Base-by-base conservation (phyloP, 2,113 vertebrate genomes). In the Oryctolagus cuniculus region DNA sequence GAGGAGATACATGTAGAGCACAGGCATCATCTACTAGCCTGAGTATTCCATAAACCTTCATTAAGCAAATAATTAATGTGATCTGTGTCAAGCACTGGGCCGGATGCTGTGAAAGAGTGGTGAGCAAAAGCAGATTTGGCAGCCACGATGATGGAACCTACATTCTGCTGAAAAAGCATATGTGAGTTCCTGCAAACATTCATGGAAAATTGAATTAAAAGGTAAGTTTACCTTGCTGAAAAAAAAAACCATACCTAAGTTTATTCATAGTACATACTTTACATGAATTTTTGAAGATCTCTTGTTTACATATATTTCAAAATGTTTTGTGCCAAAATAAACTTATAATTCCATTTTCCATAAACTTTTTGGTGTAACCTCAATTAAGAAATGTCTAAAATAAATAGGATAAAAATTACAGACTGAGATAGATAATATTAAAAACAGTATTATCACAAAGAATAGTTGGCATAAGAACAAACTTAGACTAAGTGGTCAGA, bases 371-470 rank as follows among this genome's bases (percentile, higher is more conserved):
- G 44, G 44, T 44, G 44, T 44, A 44, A 8, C 44, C 44, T 44
- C 44, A 44, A 44, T 44, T 44, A 44, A 44, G 6, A 44, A 44
- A 44, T 44, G 44, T 44, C 44, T 44, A 44, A 36, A 80, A 29
- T 38, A 92, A 92, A 80, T 34, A 63, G 63, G 58, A 84, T 49
- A 36, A 78, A 44, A 44, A 44, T 81, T 51, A 87, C 22, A 94
- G 72, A 70, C 12, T 63, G 34, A n/a, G 17, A 9, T 22, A 13
- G 51, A 75, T 29, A 15, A 55, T 70, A 58, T 75, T 55, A 70
- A 55, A 74, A 93, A 29, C 4, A 36, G 2, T 49, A 19, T 17
- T 51, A 64, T 74, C 51, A 58, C 75, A 70, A 44, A 85, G 51
- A 90, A 90, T 53, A 36, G 66, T 44, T 44, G 31, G 19, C 13